phyloP scores from a whole-genome alignment of 2,888 invertebrate genomes.

The Cantharis rustica region DNA sequence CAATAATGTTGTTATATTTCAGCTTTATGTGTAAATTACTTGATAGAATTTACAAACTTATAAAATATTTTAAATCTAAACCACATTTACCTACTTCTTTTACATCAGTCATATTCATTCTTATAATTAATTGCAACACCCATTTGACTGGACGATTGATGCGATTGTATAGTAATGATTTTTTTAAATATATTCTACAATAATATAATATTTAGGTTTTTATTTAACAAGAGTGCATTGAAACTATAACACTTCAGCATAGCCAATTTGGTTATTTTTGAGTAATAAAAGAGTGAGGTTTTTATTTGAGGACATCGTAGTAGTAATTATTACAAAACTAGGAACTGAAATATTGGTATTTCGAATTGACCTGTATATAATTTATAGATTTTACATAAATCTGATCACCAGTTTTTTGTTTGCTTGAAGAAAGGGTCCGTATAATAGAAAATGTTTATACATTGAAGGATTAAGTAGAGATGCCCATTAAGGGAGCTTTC shows the following conservation, averaged over 20 bases:
- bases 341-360: too few relatives aligned
- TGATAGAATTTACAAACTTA: slow-evolving; percentile 42
- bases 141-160: slow-evolving; percentile 22
- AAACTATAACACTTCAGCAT: neutral
- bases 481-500: neutral
- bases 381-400: too few relatives aligned
- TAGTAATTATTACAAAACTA: too few relatives aligned
- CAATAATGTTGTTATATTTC: slow-evolving; percentile 9
- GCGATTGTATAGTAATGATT: neutral
- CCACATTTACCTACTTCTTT: slow-evolving; percentile 42
- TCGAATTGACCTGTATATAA: too few relatives aligned
- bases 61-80: slow-evolving; percentile 47
- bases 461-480: too few relatives aligned
- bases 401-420: too few relatives aligned
- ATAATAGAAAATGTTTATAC: too few relatives aligned
- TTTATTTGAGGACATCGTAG: too few relatives aligned
- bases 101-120: slow-evolving; percentile 27
- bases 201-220: neutral
- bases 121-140: slow-evolving; percentile 14
- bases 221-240: neutral
- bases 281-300: too few relatives aligned
- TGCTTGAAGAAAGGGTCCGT: too few relatives aligned
- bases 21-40: slow-evolving; percentile 25
- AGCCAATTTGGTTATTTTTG: neutral
- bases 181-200: neutral